A percentile compares a stretch with the other conserved stretches of the same genome.
Conservation (phyloP, 2,888 invertebrate genomes). For the Sinodicranocentrus sp. region DNA sequence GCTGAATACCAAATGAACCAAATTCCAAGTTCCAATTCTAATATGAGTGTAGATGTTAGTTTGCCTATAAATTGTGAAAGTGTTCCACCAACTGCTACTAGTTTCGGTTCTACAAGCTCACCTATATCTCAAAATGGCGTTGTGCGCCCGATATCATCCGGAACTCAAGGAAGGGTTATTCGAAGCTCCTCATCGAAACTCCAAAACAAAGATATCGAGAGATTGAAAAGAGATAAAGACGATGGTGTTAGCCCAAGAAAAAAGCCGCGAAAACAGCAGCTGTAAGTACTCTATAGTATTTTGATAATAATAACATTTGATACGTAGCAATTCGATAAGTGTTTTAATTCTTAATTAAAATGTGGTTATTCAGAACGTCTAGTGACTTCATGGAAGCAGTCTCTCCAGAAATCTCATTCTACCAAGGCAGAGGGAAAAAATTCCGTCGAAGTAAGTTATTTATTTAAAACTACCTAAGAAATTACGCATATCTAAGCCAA, state of each 20-base stretch:
- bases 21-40: conserved; percentile 35
- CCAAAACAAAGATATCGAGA: conserved; percentile 71
- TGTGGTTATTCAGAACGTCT: conserved; percentile 69
- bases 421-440: conserved; percentile 76
- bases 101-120: conserved; percentile 19
- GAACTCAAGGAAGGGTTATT: conserved; percentile 32
- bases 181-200: conserved; percentile 67
- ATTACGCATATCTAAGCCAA: neutral
- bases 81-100: conserved; percentile 25
- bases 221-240: conserved; percentile 74
- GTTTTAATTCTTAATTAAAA: conserved; percentile 24
- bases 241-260: conserved; percentile 88
- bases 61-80: conserved; percentile 43
- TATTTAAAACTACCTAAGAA: neutral
- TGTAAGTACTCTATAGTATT: conserved; percentile 82
- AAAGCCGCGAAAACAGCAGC: conserved; percentile 93
- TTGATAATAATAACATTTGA: neutral
- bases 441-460: conserved; percentile 71
- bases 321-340: too few species aligned
- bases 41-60: conserved; percentile 18
- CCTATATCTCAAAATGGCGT: conserved; percentile 74
- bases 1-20: conserved; percentile 75
- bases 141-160: conserved; percentile 56
- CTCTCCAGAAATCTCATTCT: conserved; percentile 76
- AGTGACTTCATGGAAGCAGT: conserved; percentile 75